Evolutionary conservation across 2,797 vertebrate species (phyloP).

Genomic region (Perodicticus potto): DNA sequence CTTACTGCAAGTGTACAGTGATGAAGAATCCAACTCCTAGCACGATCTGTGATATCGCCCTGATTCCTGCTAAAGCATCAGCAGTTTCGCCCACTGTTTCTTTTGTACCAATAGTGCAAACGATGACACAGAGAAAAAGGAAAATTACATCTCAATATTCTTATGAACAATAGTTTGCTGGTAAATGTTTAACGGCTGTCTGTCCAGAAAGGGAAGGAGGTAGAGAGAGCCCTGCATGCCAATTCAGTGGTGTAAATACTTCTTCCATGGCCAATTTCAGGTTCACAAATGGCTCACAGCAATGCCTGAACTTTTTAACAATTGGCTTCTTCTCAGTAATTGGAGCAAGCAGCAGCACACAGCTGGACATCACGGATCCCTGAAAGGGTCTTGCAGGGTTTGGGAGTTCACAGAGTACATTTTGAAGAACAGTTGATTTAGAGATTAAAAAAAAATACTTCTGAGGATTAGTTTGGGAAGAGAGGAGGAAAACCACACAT

Average conservation of each 20-base stretch:
- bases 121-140: background rate
- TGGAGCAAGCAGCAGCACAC: too few relatives aligned
- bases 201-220: too few relatives aligned
- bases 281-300: background rate
- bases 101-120: background rate
- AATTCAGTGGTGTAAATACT: background rate
- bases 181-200: background rate
- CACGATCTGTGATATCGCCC: too few relatives aligned
- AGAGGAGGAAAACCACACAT: too few relatives aligned
- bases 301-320: background rate
- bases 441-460: too few relatives aligned
- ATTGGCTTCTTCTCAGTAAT: background rate
- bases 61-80: too few relatives aligned
- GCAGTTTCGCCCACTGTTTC: too few relatives aligned
- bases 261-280: background rate
- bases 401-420: too few relatives aligned
- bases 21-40: background rate
- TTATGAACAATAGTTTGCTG: background rate
- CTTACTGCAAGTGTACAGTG: background rate
- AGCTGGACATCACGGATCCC: too few relatives aligned
- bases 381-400: too few relatives aligned
- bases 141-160: background rate
- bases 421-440: too few relatives aligned
- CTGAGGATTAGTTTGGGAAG: too few relatives aligned
- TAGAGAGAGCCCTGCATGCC: background rate